Evolutionary conservation across 2,797 vertebrate species (phyloP), one percentile per base, ranked within the genome.

Genomic region (Adrianichthys oophorus): DNA sequence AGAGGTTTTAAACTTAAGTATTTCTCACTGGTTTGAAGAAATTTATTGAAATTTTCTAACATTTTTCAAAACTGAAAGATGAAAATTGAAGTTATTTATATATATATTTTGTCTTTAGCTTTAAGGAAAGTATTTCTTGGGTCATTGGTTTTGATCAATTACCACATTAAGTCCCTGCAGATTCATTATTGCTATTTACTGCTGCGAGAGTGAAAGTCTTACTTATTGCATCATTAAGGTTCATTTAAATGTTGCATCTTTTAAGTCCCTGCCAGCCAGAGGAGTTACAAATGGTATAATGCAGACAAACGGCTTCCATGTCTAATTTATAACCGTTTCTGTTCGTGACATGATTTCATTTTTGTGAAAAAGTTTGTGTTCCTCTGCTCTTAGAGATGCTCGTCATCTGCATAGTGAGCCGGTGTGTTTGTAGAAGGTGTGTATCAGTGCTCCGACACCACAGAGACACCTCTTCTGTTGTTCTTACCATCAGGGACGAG

Each of bases 391-490:
- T 57, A 50, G 53, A 29, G 16, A 67, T 17, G n/a, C 45, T 48
- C 72, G 55, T 74, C 46, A 52, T 45, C 18, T 42, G 44, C 52
- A 37, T 45, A 18, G 32, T 29, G 7, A 56, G 37, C 46, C 42
- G 59, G 16, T 4, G 0, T 40, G 40, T 46, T 26, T 19, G 32
- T 55, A 15, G 48, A 32, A 50, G 32, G 42, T 61, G 29, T 47
- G 48, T 17, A 46, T 62, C 29, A 14, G 42, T 54, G 65, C 1
- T 48, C 47, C 68, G 70, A 65, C 55, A 67, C 68, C 43, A 18
- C 65, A 45, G 55, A 86, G 55, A 86, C 82, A 87, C 83, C 84
- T 88, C 86, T 87, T 85, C 72, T 74, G 70, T 72, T 76, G 74
- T 77, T 74, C 76, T 70, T 58, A 72, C 74, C 61, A 65, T 75